Evolutionary conservation across 2,113 vertebrate genomes (phyloP).

Genomic region (Motacilla tschutschensis): DNA sequence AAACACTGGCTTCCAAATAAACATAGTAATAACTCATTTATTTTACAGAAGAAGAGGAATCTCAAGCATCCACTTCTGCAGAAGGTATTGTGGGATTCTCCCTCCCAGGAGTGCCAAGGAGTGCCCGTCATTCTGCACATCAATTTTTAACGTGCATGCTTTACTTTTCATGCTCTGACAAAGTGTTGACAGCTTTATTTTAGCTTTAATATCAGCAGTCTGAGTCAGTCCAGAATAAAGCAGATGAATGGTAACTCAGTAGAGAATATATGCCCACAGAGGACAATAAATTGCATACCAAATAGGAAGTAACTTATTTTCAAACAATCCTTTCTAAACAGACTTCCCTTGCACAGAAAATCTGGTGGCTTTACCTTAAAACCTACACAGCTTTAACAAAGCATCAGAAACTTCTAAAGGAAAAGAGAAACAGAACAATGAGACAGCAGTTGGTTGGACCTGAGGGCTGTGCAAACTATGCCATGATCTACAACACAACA

Average conservation of each 20-base stretch:
- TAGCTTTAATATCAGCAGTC: not conserved
- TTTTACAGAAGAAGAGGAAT: not conserved
- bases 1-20: not conserved
- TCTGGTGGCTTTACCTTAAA: not conserved
- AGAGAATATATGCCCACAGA: constrained; percentile 17
- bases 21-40: not conserved
- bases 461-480: not conserved
- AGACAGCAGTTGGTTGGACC: not conserved
- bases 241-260: constrained; percentile 20
- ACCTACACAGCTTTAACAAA: not conserved
- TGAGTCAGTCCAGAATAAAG: constrained; percentile 12
- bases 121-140: not conserved
- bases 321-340: not conserved
- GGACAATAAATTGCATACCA: constrained; percentile 8
- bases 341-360: not conserved
- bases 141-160: not conserved
- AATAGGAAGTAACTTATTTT: constrained; percentile 12
- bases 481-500: not conserved
- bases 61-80: not conserved
- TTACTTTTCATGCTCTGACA: constrained; percentile 14
- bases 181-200: constrained; percentile 51
- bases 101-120: not conserved
- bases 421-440: not conserved
- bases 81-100: not conserved
- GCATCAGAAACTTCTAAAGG: not conserved